Percentiles rank a stretch among this genome's conserved stretches.
phyloP scores from a whole-genome alignment of 2,113 vertebrate species.

The Edolisoma coerulescens region DNA sequence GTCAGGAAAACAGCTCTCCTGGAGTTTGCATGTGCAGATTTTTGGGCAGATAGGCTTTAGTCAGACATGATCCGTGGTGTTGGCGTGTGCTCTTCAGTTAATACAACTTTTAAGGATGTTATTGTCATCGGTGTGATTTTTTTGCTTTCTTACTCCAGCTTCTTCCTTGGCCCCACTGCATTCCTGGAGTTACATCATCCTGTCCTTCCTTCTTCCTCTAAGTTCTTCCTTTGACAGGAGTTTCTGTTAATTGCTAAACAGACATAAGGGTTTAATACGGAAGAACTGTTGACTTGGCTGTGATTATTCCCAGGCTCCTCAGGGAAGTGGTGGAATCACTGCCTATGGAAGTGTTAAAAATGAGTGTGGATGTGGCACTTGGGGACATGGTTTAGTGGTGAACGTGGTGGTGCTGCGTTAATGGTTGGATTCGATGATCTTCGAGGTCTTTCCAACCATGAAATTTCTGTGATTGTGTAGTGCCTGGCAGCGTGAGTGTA shows the following conservation, averaged over 20 bases:
- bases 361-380: neutral
- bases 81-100: neutral
- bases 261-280: neutral
- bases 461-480: neutral
- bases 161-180: neutral
- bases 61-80: accelerated
- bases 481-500: neutral
- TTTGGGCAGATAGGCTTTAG: neutral
- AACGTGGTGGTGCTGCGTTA: neutral
- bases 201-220: neutral
- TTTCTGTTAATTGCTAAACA: neutral
- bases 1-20: neutral
- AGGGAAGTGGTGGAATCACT: neutral
- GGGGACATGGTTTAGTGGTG: neutral
- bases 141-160: neutral
- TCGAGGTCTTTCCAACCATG: neutral
- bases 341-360: neutral
- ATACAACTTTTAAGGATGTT: neutral
- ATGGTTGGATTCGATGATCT: neutral
- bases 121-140: neutral
- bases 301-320: neutral
- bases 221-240: neutral
- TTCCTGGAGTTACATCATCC: neutral
- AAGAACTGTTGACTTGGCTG: neutral
- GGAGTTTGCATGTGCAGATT: neutral